A percentile compares a stretch with the other conserved stretches of the same genome.
Evolutionary conservation across 2,888 invertebrate species (phyloP).

Genomic region (Napeogenes sylphis): DNA sequence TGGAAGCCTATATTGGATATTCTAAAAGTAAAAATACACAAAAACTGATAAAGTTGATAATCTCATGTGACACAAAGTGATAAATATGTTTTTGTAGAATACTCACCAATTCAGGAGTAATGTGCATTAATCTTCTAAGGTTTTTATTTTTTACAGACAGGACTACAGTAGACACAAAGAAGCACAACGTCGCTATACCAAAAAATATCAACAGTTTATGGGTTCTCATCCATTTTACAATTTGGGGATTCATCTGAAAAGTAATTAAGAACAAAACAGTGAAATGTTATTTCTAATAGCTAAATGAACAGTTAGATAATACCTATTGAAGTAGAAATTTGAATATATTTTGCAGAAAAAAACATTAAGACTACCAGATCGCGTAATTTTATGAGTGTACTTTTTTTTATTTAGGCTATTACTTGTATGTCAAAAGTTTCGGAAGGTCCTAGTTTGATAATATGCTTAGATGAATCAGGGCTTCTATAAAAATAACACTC

Average conservation of each 20-base stretch:
- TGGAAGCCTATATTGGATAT: constrained; percentile 68
- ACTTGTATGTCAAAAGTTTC: too few species aligned
- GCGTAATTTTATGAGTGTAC: too few species aligned
- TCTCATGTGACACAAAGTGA: neutral
- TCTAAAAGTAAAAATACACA: constrained; percentile 39
- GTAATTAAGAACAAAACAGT: constrained; percentile 3
- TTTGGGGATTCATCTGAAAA: constrained; percentile 34
- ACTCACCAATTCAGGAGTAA: neutral
- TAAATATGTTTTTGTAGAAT: neutral
- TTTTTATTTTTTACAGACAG: constrained; percentile 49
- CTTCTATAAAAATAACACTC: too few species aligned
- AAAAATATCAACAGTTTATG: constrained; percentile 59
- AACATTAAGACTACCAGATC: too few species aligned
- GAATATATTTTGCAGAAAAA: too few species aligned
- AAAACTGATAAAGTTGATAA: too few species aligned
- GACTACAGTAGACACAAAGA: constrained; percentile 74
- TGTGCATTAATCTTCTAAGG: constrained; percentile 9
- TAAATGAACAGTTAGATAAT: too few species aligned
- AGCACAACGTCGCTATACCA: constrained; percentile 49
- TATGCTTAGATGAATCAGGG: too few species aligned
- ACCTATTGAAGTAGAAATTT: too few species aligned
- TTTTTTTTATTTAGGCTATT: too few species aligned
- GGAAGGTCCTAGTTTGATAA: too few species aligned
- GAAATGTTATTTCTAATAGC: too few species aligned
- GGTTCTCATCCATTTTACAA: constrained; percentile 36